These are phyloP conservation scores for Pyrrhosoma nymphula DNA, from an alignment of 2,888 invertebrate species.

Conservation along the genomic window DNA sequence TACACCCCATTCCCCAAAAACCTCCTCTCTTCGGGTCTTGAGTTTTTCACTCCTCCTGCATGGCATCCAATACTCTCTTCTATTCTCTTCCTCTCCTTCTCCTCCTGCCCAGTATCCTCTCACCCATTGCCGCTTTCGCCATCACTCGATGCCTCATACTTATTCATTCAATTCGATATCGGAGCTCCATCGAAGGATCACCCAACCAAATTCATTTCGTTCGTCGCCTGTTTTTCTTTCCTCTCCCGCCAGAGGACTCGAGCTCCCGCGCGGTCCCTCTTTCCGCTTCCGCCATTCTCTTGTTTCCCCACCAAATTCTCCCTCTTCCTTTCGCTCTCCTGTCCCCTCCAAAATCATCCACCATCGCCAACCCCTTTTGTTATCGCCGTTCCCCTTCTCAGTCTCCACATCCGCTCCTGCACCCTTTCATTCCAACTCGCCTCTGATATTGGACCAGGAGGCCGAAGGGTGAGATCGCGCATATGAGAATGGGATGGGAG, in stretches of 20 bases:
- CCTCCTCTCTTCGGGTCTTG: too few relatives aligned
- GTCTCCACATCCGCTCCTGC: background rate
- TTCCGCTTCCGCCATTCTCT: background rate
- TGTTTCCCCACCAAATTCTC: background rate
- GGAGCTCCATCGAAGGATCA: too few relatives aligned
- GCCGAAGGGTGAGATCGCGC: too few relatives aligned
- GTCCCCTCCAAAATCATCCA: background rate
- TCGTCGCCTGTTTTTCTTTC: too few relatives aligned
- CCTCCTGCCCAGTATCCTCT: background rate
- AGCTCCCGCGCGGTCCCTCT: too few relatives aligned
- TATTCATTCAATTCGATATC: too few relatives aligned
- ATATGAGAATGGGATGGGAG: background rate
- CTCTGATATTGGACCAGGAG: background rate
- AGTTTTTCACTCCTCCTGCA: too few relatives aligned
- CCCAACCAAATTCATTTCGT: too few relatives aligned
- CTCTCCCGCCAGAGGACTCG: too few relatives aligned
- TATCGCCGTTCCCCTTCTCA: background rate
- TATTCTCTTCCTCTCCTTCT: background rate
- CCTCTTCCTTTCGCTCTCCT: background rate
- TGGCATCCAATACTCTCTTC: too few relatives aligned
- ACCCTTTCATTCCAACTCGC: background rate
- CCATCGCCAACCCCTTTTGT: background rate
- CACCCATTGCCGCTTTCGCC: background rate
- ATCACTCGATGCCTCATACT: too few relatives aligned
- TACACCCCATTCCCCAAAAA: too few relatives aligned